These are phyloP conservation scores for Sinocyclocheilus grahami DNA, from an alignment of 2,113 vertebrate species.

Conservation along the genomic window DNA sequence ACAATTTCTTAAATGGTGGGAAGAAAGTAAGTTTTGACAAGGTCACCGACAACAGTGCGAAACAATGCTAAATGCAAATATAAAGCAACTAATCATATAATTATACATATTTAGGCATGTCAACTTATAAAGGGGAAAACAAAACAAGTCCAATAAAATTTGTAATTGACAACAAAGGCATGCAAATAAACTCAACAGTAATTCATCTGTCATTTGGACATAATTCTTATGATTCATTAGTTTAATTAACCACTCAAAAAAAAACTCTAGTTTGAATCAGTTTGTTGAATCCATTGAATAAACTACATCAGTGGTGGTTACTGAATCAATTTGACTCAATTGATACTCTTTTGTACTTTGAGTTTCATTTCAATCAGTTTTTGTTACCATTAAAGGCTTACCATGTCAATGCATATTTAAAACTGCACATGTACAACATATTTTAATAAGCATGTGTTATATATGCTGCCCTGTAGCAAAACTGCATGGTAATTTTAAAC, in stretches of 20 bases:
- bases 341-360: not conserved
- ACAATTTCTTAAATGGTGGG: not conserved
- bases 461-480: not conserved
- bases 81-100: not conserved
- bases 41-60: not conserved
- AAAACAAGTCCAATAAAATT: not conserved
- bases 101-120: not conserved
- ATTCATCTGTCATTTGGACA: not conserved
- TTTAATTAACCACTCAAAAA: not conserved
- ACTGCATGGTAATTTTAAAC: constrained; percentile 5
- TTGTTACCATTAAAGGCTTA: not conserved
- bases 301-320: not conserved
- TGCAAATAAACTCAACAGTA: not conserved
- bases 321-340: not conserved
- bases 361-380: not conserved
- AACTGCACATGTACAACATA: not conserved
- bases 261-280: not conserved
- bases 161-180: not conserved
- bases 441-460: not conserved
- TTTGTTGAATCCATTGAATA: not conserved
- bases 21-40: not conserved
- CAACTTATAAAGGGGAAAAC: not conserved
- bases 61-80: not conserved
- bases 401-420: not conserved
- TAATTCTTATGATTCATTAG: not conserved